phyloP scores from a whole-genome alignment of 2,888 invertebrate genomes.

The Heliconius erato region DNA sequence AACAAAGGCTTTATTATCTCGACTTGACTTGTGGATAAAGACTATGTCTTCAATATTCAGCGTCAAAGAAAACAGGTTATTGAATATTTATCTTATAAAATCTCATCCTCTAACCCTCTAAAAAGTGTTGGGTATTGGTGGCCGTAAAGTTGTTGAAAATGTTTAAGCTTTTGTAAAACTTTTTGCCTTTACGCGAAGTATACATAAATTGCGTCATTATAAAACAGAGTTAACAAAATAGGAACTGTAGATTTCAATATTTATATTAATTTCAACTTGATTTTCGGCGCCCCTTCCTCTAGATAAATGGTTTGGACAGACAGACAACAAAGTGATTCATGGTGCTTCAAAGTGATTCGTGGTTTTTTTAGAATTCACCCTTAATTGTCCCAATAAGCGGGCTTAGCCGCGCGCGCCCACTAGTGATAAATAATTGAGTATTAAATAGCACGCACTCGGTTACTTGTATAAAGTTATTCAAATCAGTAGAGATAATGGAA shows the following conservation, averaged over 20 bases:
- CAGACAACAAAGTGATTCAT: too few relatives aligned
- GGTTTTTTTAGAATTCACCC: too few relatives aligned
- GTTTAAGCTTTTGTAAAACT: constrained; percentile 6
- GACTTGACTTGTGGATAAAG: neutral
- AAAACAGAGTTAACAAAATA: neutral
- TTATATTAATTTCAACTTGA: too few relatives aligned
- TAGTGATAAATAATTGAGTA: constrained; percentile 7
- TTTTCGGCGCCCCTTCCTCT: too few relatives aligned
- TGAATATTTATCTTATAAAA: constrained; percentile 23
- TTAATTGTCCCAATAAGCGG: too few relatives aligned
- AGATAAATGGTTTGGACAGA: too few relatives aligned
- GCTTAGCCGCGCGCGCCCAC: too few relatives aligned
- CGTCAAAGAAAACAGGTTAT: constrained; percentile 26
- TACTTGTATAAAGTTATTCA: constrained; percentile 36
- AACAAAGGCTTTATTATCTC: constrained; percentile 19
- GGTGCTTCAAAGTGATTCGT: too few relatives aligned
- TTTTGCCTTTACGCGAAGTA: neutral
- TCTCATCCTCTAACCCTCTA: constrained; percentile 1
- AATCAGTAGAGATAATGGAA: constrained; percentile 37
- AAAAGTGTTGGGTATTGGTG: constrained; percentile 12
- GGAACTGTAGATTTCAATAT: too few relatives aligned
- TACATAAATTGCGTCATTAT: neutral
- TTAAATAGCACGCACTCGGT: constrained; percentile 24
- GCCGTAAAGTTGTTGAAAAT: constrained; percentile 11
- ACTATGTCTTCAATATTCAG: constrained; percentile 8